Base-by-base conservation (phyloP, 2,113 vertebrate species). In the Sula dactylatra region DNA sequence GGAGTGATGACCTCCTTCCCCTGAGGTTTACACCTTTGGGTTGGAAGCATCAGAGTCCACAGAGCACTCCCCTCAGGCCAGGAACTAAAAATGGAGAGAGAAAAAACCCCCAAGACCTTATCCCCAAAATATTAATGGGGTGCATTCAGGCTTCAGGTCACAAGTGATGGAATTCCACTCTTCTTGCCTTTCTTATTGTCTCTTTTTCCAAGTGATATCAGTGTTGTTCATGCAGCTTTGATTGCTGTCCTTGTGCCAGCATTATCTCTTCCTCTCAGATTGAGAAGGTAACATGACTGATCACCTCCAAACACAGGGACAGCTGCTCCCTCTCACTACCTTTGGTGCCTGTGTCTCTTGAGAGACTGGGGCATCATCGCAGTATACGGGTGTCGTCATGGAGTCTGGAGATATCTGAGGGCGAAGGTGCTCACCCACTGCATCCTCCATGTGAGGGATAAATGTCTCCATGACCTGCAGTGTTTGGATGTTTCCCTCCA, bases 381-480 rank as follows among this genome's bases (percentile, higher is more conserved):
- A 96, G 95, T 65, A 90, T 94, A 91, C 71, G 44, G 92, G 91
- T 97, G 92, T 93, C 71, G 85, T 97, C 96, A 95, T 96, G 97
- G 94, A 82, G n/a, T 85, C 96, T 66, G 83, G 11, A 88, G 76
- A 95, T 54, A 91, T 96, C 96, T 96, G 93, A 96, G 95, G 49
- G 93, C 22, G 0, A 97, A 98, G 97, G 97, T 98, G 95, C 95
- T 89, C 91, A 96, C 87, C 96, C 91, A 96, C 97, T 97, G 97
- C 96, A 97, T 98, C 97, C 97, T 97, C 96, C 94, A 2, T 1
- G 13, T 15, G 40, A 96, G 91, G 67, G 93, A 85, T 7, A 89
- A 78, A 69, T 7, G 2, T 14, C 36, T 96, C 97, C 96, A 45
- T 97, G 97, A 94, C 96, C 96, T 88, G 95, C 94, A 97, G 96